Base-by-base conservation (phyloP, 2,888 invertebrate genomes). In the Cantharis nigra region DNA sequence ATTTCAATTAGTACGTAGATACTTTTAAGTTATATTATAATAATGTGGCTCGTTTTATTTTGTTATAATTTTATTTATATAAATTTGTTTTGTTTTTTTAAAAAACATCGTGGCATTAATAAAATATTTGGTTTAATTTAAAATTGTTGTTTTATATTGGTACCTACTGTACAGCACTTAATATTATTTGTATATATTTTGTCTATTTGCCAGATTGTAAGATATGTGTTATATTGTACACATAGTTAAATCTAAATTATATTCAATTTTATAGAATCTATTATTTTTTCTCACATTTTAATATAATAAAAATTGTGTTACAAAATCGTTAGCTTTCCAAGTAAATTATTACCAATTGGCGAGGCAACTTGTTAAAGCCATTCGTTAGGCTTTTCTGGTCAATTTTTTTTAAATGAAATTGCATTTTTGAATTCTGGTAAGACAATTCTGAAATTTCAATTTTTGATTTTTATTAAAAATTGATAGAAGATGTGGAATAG, bases 231-330 rank as follows among this genome's bases (percentile, higher is more conserved):
- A 79, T 81, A 79, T 89, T 90, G 90, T 90, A 90, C 89, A 90
- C 89, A 90, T 90, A 90, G 90, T 86, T 87, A 85, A 83, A 82
- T 80, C 86, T 86, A 85, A 87, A 87, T 87, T 87, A 87, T 87
- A 87, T 87, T 85, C 86, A 86, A 84, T 87, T 87, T 87, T 87
- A 81, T 83, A 78, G 65, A 78, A 75, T n/a, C 28, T 26, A 33
- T 33, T 49, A n/a, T n/a, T 49, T 49, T 49, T 49, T 49, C n/a
- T 49, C 49, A 49, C n/a, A 49, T 49, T 49, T 49, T 49, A 49
- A n/a, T 49, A n/a, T 49, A 49, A 49, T 49, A 49, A 49, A 49
- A 49, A n/a, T 49, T 49, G n/a, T 49, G 49, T 49, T 49, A n/a
- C 49, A n/a, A 49, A 33, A n/a, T 49, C 49, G n/a, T 7, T n/a